Evolutionary conservation across 1,140 invertebrate genomes (phyloP).

Genomic region (Trypoxylus dichotomus): DNA sequence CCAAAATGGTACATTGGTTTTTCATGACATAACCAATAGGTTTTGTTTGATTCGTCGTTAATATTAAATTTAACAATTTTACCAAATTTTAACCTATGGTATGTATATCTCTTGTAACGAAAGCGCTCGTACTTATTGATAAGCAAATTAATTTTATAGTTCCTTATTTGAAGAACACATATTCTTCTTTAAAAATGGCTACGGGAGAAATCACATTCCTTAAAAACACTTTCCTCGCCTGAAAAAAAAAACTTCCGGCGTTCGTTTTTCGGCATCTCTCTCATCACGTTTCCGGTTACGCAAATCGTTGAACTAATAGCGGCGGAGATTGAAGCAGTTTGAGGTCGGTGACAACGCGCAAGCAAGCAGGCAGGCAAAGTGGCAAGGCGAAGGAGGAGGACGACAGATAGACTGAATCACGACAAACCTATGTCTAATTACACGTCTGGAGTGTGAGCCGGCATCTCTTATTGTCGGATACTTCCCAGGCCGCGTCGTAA

Average conservation of each 20-base stretch:
- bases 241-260: not conserved
- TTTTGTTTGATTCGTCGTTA: too few relatives aligned
- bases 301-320: conserved; percentile 31
- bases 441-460: conserved; percentile 40
- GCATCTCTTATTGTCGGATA: conserved; percentile 23
- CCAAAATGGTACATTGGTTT: too few relatives aligned
- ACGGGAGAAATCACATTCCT: not conserved
- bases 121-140: too few relatives aligned
- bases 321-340: conserved; percentile 26
- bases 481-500: conserved; percentile 39
- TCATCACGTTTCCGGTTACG: not conserved
- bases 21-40: too few relatives aligned
- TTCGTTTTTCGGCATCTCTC: not conserved
- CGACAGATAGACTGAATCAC: conserved; percentile 39
- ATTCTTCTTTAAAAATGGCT: not conserved
- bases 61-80: too few relatives aligned
- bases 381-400: conserved; percentile 33
- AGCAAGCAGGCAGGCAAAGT: conserved; percentile 29
- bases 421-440: conserved; percentile 47
- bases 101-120: too few relatives aligned
- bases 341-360: conserved; percentile 28
- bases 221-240: not conserved
- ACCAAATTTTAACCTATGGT: too few relatives aligned
- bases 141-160: too few relatives aligned
- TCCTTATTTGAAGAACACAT: not conserved